Evolutionary conservation across 2,888 invertebrate genomes (phyloP).

Genomic region (Erebia epiphron): DNA sequence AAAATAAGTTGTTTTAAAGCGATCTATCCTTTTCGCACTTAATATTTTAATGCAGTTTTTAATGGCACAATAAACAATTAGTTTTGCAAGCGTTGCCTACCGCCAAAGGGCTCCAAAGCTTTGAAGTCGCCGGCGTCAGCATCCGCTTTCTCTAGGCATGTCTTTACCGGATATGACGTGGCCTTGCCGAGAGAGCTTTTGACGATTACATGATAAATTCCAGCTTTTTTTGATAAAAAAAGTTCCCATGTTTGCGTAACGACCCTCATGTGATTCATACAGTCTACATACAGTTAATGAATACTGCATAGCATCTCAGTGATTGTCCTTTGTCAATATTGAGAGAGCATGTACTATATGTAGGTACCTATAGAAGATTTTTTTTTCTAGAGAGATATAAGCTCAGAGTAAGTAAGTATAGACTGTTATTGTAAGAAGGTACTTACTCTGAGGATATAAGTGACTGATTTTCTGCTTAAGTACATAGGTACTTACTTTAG

Average conservation of each 20-base stretch:
- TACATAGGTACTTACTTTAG: too few relatives aligned
- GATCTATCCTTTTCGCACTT: conserved; percentile 48
- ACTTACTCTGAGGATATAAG: too few relatives aligned
- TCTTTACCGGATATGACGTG: conserved; percentile 70
- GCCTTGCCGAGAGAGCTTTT: conserved; percentile 73
- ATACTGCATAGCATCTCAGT: conserved; percentile 20
- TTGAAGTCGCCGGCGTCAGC: conserved; percentile 69
- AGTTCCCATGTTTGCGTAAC: conserved; percentile 53
- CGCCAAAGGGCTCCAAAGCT: conserved; percentile 67
- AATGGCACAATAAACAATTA: conserved; percentile 62
- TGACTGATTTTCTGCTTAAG: too few relatives aligned
- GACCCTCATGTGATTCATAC: conserved; percentile 55
- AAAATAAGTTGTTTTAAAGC: conserved; percentile 21
- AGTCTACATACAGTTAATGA: conserved; percentile 53
- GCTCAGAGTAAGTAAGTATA: too few relatives aligned
- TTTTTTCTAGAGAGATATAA: too few relatives aligned
- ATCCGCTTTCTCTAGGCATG: conserved; percentile 71
- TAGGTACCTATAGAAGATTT: not conserved
- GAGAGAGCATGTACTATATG: not conserved
- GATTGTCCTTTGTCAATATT: conserved; percentile 23
- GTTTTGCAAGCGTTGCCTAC: conserved; percentile 65
- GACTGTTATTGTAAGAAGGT: too few relatives aligned
- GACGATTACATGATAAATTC: conserved; percentile 79
- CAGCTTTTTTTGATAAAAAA: conserved; percentile 53
- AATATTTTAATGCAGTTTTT: conserved; percentile 47